Conservation (phyloP, 2,888 invertebrate genomes). For the Unio delphinus region DNA sequence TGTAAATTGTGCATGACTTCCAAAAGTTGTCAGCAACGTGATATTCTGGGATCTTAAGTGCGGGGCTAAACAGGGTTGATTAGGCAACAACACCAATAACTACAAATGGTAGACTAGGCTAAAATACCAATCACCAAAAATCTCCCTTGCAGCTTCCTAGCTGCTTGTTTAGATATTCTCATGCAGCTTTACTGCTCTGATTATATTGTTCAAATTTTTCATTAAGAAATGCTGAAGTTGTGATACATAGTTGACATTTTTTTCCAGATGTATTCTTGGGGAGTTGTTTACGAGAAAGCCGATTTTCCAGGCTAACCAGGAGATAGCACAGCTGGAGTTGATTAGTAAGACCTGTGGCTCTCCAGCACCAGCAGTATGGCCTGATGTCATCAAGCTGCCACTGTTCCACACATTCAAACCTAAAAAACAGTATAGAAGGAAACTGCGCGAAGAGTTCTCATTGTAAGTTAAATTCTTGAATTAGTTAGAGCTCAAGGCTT, state of each 20-base stretch:
- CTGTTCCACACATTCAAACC: constrained; percentile 92
- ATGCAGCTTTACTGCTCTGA: too few species aligned
- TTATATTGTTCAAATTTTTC: background rate
- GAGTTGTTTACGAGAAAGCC: constrained; percentile 97
- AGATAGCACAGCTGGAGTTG: constrained; percentile 93
- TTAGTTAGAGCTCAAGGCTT: background rate
- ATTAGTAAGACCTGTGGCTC: constrained; percentile 96
- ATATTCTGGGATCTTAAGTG: too few species aligned
- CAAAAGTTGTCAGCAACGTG: too few species aligned
- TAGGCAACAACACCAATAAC: too few species aligned
- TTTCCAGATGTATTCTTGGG: constrained; percentile 88
- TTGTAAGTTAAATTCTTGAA: constrained; percentile 74
- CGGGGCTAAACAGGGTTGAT: too few species aligned
- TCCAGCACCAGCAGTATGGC: constrained; percentile 97
- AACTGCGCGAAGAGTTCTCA: constrained; percentile 92
- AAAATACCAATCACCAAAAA: too few species aligned
- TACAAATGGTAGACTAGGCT: too few species aligned
- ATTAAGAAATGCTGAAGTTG: background rate
- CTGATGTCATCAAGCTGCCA: constrained; percentile 93
- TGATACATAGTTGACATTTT: background rate
- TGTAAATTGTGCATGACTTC: too few species aligned
- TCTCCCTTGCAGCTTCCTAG: too few species aligned
- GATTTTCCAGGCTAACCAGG: constrained; percentile 93
- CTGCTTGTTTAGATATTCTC: too few species aligned
- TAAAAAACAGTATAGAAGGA: constrained; percentile 89